Evolutionary conservation across 92 coral and sea anemone genomes (phyloP).

Genomic region (Palythoa grandiflora): DNA sequence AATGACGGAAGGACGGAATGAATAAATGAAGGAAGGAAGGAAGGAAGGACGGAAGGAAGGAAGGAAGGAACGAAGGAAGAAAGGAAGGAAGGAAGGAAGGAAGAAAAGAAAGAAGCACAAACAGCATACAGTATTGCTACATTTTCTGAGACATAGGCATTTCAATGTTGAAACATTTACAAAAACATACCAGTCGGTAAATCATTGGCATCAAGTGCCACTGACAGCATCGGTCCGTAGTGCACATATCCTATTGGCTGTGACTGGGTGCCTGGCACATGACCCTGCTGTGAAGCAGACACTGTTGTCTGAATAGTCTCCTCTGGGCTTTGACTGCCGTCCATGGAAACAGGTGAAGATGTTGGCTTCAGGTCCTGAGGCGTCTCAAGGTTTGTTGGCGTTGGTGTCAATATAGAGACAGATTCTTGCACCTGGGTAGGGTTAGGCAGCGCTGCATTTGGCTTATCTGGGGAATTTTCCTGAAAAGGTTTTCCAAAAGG

Average conservation of each 20-base stretch:
- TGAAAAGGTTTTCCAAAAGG: background rate
- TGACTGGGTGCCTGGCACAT: conserved; percentile 7
- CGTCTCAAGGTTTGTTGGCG: conserved; percentile 16
- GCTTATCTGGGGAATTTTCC: conserved; percentile 30
- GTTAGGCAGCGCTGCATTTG: background rate
- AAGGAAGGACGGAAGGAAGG: background rate
- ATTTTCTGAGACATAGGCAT: background rate
- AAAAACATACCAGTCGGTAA: conserved; percentile 21
- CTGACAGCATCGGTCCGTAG: conserved; percentile 2
- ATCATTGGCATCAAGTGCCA: conserved; percentile 6
- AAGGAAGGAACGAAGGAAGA: background rate
- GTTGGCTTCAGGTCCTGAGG: conserved; percentile 13
- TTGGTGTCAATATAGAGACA: background rate
- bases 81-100: background rate
- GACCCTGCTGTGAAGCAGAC: conserved; percentile 25
- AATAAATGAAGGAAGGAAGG: background rate
- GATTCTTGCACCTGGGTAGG: conserved; percentile 1
- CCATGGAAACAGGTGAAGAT: conserved; percentile 26
- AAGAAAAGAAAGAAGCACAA: background rate
- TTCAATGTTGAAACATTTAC: background rate
- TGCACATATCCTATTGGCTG: conserved; percentile 25
- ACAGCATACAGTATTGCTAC: background rate
- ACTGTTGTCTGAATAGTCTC: background rate
- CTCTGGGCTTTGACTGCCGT: conserved; percentile 28
- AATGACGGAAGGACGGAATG: background rate